phyloP scores from a whole-genome alignment of 2,888 invertebrate species.

The Trachelus tabidus region DNA sequence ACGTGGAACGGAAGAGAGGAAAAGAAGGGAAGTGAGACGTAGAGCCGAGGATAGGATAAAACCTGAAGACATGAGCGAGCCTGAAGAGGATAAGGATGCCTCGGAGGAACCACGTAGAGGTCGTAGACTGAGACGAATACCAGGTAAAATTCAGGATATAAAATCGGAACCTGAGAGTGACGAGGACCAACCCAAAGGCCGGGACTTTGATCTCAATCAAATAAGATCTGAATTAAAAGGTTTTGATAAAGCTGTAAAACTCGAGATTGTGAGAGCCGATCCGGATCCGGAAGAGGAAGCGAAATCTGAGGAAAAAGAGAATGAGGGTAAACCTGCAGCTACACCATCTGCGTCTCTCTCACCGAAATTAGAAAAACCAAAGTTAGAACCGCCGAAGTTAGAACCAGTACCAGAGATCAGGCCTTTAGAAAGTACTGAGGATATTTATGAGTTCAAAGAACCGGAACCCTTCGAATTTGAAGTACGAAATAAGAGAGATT shows the following conservation, averaged over 20 bases:
- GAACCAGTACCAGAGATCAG: constrained; percentile 28
- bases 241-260: constrained; percentile 73
- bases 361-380: constrained; percentile 52
- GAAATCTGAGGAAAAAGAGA: constrained; percentile 34
- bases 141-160: constrained; percentile 62
- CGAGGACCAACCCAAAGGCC: constrained; percentile 71
- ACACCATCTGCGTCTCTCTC: constrained; percentile 49
- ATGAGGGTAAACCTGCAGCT: constrained; percentile 49
- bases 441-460: constrained; percentile 90
- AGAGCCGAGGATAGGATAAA: constrained; percentile 67
- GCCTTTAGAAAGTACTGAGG: constrained; percentile 63
- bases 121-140: constrained; percentile 58
- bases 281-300: constrained; percentile 67
- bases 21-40: constrained; percentile 57
- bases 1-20: constrained; percentile 47
- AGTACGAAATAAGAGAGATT: constrained; percentile 65
- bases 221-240: constrained; percentile 88
- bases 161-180: constrained; percentile 68
- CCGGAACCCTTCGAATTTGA: constrained; percentile 90
- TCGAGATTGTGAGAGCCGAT: constrained; percentile 59
- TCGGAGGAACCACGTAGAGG: constrained; percentile 61
- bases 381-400: constrained; percentile 53
- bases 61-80: constrained; percentile 58
- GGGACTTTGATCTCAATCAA: constrained; percentile 87
- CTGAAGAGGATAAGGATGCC: constrained; percentile 53